These are phyloP conservation scores for Megalopta genalis DNA, from an alignment of 1,140 invertebrate genomes.

Conservation along the genomic window DNA sequence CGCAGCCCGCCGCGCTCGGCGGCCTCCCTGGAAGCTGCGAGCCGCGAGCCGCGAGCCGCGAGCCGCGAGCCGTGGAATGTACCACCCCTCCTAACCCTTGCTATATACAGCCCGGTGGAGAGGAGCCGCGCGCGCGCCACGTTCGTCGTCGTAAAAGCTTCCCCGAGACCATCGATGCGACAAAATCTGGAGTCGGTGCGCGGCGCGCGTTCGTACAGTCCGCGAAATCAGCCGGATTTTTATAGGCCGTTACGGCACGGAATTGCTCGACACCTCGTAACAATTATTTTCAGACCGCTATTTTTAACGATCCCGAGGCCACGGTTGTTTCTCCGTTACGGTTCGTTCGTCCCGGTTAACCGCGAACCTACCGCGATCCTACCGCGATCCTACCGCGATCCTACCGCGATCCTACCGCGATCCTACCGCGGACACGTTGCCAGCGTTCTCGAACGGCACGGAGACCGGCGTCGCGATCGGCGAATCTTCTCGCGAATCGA, in stretches of 20 bases:
- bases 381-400: too few species aligned
- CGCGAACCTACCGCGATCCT: too few species aligned
- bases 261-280: neutral
- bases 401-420: too few species aligned
- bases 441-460: too few species aligned
- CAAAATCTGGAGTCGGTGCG: conserved; percentile 18
- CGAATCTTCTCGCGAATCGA: too few species aligned
- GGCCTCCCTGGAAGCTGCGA: conserved; percentile 62
- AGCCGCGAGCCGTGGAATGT: conserved; percentile 57
- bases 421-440: too few species aligned
- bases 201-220: neutral
- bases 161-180: conserved; percentile 48
- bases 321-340: too few species aligned
- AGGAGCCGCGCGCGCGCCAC: neutral
- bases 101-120: neutral
- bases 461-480: too few species aligned
- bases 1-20: conserved; percentile 53
- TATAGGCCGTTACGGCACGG: neutral
- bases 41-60: too few species aligned
- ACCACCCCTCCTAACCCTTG: conserved; percentile 39
- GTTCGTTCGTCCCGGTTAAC: too few species aligned
- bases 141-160: conserved; percentile 52
- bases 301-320: neutral
- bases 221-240: neutral
- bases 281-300: conserved; percentile 8